Base-by-base conservation (phyloP, 2,888 invertebrate genomes). In the Belgica antarctica region DNA sequence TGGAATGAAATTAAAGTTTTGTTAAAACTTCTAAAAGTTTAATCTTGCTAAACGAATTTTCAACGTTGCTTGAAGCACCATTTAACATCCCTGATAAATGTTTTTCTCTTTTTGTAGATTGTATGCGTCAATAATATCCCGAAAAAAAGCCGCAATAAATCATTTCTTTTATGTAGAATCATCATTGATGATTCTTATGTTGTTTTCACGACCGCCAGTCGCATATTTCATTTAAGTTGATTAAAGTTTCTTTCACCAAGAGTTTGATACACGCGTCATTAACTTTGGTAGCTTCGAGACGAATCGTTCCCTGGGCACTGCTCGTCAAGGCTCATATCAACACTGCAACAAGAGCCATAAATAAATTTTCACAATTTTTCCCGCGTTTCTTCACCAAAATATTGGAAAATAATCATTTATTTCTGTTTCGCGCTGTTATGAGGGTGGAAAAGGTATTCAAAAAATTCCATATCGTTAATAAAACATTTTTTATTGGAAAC, bases 401-500 rank as follows among this genome's bases (percentile, higher is more conserved):
- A 52, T 52, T 52, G 52, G 52, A 52, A 52, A 52, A 52, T 52
- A 52, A 52, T 52, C 2, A 52, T 52, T 52, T 10, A 52, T 52
- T 2, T 52, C 22, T 52, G 41, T 22, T 22, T 17, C 52, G 52
- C 22, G 52, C 3, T 22, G 4, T 19, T 5, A 27, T 27, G n/a
- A n/a, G n/a, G n/a, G n/a, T n/a, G n/a, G n/a, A n/a, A 59, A 27
- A 24, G 10, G 25, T 25, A 27, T 7, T n/a, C 27, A 3, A 59
- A 4, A 19, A 59, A 59, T 24, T 27, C 15, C n/a, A 15, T 27
- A 59, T 59, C 46, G 47, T 47, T 47, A 66, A 66, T 47, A 66
- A 66, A 66, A 27, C 25, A 57, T 47, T 41, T 65, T 47, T 65
- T 47, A 65, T 65, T 65, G 65, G 65, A 65, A 65, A 65, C 65